Conservation (phyloP, 1,140 invertebrate species). For the Euschistus heros region DNA sequence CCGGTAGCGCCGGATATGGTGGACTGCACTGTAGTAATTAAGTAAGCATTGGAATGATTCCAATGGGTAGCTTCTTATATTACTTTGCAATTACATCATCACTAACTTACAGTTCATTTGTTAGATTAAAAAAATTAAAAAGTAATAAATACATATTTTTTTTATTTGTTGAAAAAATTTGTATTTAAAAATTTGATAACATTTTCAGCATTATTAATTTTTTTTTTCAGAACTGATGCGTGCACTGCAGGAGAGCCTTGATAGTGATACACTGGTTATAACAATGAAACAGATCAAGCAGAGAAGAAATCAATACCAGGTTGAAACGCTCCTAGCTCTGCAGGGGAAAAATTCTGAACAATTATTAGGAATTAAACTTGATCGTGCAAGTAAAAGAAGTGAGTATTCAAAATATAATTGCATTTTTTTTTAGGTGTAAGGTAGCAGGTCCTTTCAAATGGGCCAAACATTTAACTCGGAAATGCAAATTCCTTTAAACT, state of each 20-base stretch:
- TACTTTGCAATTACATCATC: too few species aligned
- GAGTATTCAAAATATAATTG: neutral
- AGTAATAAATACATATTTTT: too few species aligned
- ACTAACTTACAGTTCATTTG: too few species aligned
- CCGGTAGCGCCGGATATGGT: too few species aligned
- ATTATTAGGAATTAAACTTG: conserved; percentile 52
- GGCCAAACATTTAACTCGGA: neutral
- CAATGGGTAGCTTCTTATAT: too few species aligned
- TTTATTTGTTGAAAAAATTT: too few species aligned
- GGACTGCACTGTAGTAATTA: too few species aligned
- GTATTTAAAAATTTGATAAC: too few species aligned
- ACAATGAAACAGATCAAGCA: conserved; percentile 48
- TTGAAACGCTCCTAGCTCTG: conserved; percentile 52
- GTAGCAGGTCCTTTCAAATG: neutral
- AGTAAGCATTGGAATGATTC: too few species aligned
- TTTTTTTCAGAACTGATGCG: conserved; percentile 42
- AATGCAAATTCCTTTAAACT: too few species aligned
- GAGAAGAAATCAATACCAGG: conserved; percentile 38
- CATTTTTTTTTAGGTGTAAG: neutral
- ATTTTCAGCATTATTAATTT: too few species aligned
- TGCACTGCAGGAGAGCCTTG: conserved; percentile 45
- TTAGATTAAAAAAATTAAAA: too few species aligned
- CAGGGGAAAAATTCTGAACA: conserved; percentile 45
- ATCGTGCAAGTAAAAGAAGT: conserved; percentile 43
- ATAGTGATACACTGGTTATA: conserved; percentile 48